Evolutionary conservation across 1,140 invertebrate species (phyloP).

Genomic region (Drosophila ficusphila): DNA sequence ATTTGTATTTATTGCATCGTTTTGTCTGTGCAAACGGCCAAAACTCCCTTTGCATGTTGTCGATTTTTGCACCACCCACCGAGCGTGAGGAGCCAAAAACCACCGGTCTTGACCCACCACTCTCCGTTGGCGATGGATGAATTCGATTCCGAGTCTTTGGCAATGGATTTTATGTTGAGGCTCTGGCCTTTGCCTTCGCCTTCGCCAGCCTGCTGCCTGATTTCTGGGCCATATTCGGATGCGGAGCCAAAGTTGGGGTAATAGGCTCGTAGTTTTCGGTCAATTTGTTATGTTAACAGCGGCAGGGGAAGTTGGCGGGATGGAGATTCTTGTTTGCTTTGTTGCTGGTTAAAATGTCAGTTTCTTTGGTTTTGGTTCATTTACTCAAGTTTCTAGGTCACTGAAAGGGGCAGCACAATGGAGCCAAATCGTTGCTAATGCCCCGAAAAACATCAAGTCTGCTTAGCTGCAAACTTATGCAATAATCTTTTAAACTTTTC

Average conservation of each 20-base stretch:
- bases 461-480: conserved; percentile 14
- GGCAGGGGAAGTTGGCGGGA: neutral
- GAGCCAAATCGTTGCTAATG: conserved; percentile 18
- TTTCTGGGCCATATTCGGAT: conserved; percentile 61
- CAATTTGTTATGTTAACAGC: conserved; percentile 72
- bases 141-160: conserved; percentile 47
- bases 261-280: conserved; percentile 82
- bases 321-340: conserved; percentile 48
- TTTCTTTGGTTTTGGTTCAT: conserved; percentile 71
- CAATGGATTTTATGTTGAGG: conserved; percentile 76
- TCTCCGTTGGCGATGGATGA: conserved; percentile 15
- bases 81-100: too few relatives aligned
- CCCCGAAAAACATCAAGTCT: conserved; percentile 13
- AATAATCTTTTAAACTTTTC: conserved; percentile 44
- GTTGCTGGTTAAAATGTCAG: conserved; percentile 75
- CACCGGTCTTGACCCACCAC: conserved; percentile 5
- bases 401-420: conserved; percentile 51
- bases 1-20: conserved; percentile 83
- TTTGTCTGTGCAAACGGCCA: conserved; percentile 79
- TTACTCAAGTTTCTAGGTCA: conserved; percentile 62
- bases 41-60: conserved; percentile 80
- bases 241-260: conserved; percentile 57
- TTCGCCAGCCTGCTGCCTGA: conserved; percentile 61
- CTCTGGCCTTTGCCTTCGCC: conserved; percentile 40
- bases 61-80: conserved; percentile 43